Conservation (phyloP, 2,113 vertebrate species). For the Lynx canadensis region DNA sequence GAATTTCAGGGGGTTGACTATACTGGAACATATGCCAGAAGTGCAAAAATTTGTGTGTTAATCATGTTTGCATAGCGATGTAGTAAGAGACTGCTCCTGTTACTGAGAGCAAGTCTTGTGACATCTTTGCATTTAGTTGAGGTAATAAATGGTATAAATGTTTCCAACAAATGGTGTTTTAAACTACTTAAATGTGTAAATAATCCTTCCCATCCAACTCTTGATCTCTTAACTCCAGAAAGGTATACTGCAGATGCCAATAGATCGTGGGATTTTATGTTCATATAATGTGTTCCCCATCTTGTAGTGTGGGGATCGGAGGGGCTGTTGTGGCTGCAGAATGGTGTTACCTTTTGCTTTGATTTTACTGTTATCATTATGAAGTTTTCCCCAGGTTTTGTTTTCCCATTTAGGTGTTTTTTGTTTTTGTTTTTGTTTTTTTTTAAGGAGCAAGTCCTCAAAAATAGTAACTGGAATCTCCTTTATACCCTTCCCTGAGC, state of each 20-base stretch:
- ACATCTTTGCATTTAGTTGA: not conserved
- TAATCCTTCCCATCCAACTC: not conserved
- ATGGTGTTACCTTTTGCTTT: not conserved
- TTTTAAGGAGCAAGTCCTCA: not conserved
- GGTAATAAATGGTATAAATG: not conserved
- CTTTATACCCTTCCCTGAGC: not conserved
- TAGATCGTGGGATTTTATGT: not conserved
- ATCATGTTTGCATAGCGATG: not conserved
- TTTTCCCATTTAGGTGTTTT: not conserved
- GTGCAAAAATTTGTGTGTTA: not conserved
- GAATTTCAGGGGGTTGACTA: not conserved
- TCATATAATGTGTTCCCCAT: not conserved
- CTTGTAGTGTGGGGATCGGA: not conserved
- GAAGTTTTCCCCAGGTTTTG: not conserved
- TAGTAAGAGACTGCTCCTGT: rapidly evolving
- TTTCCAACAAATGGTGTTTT: not conserved
- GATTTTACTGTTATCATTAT: not conserved
- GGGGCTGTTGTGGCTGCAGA: not conserved
- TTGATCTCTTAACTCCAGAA: not conserved
- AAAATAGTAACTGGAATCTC: not conserved
- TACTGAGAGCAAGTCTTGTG: not conserved
- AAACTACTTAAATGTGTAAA: not conserved
- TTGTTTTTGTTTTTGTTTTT: too few species aligned
- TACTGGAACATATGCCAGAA: not conserved
- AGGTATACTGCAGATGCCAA: not conserved